Conservation (phyloP, 2,113 vertebrate genomes). For the Tyrannus savana region DNA sequence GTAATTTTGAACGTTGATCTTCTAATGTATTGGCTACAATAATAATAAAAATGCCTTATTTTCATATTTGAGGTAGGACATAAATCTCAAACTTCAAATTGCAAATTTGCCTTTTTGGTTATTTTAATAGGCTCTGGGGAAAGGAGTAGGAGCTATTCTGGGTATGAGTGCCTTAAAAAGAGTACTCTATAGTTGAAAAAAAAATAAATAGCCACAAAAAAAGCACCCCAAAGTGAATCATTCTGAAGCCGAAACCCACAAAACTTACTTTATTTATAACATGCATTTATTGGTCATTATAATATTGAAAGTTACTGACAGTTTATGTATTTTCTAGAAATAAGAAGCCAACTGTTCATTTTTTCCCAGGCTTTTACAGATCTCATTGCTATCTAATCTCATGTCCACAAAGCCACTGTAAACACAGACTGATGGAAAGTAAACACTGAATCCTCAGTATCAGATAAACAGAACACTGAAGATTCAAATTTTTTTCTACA, state of each 20-base stretch:
- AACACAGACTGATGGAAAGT: slow-evolving; percentile 41
- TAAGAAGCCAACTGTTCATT: not conserved
- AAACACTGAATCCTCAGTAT: slow-evolving; percentile 25
- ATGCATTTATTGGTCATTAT: not conserved
- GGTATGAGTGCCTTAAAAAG: not conserved
- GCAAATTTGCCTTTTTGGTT: not conserved
- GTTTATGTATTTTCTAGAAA: not conserved
- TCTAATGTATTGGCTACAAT: not conserved
- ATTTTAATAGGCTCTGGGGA: not conserved
- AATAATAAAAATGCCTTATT: not conserved
- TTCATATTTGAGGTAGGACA: not conserved
- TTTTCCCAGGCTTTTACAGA: slow-evolving; percentile 48
- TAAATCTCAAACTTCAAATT: not conserved
- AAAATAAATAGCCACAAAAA: not conserved
- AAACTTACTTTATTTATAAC: not conserved
- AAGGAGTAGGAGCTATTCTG: not conserved
- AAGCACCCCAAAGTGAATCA: not conserved
- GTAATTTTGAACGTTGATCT: not conserved
- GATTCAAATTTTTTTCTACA: not conserved
- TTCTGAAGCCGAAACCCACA: not conserved
- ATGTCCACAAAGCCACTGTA: slow-evolving; percentile 31
- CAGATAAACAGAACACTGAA: not conserved
- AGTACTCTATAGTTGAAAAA: not conserved
- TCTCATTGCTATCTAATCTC: slow-evolving; percentile 27
- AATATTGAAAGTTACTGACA: not conserved